Evolutionary conservation across 2,113 vertebrate genomes (phyloP).

Genomic region (Pseudonaja textilis): DNA sequence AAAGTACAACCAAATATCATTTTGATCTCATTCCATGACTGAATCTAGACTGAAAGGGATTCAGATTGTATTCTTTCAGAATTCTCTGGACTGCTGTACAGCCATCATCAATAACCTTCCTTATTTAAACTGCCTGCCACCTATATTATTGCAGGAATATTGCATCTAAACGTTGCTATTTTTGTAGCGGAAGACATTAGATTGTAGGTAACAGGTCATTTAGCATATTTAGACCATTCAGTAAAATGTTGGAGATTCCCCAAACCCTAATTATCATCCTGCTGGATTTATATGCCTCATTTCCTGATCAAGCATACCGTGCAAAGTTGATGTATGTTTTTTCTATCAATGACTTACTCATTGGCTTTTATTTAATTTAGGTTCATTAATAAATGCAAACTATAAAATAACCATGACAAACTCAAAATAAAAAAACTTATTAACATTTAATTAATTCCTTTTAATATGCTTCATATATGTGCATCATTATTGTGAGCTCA

Average conservation of each 20-base stretch:
- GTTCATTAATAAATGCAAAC: not conserved
- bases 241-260: not conserved
- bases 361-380: not conserved
- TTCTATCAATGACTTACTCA: not conserved
- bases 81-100: not conserved
- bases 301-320: not conserved
- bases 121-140: not conserved
- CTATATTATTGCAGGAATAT: not conserved
- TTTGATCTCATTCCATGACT: not conserved
- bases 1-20: not conserved
- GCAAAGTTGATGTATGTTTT: not conserved
- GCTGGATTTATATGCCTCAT: not conserved
- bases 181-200: not conserved
- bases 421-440: not conserved
- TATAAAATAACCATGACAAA: not conserved
- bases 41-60: not conserved
- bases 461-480: not conserved
- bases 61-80: not conserved
- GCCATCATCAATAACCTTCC: not conserved
- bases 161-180: not conserved
- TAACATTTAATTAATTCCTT: not conserved
- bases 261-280: not conserved
- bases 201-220: not conserved
- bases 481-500: not conserved
- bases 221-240: not conserved